These are phyloP conservation scores for Lordiphosa clarofinis DNA, from an alignment of 1,140 invertebrate genomes.

Conservation along the genomic window DNA sequence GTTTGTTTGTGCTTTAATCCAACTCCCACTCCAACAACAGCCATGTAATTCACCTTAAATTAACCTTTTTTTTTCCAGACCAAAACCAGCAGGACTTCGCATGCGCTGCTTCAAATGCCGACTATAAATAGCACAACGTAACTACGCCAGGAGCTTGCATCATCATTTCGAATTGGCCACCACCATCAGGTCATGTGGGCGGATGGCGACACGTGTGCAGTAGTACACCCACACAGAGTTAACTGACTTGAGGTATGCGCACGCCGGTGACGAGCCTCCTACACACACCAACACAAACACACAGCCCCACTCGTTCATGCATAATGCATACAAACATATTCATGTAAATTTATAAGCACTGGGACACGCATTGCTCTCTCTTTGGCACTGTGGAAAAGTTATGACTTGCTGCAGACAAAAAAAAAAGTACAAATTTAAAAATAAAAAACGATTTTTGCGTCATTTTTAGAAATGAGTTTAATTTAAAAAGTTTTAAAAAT, in stretches of 20 bases:
- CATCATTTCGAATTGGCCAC: constrained; percentile 1
- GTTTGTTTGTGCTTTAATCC: too few species aligned
- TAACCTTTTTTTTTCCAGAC: constrained; percentile 2
- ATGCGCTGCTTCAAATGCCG: constrained; percentile 5
- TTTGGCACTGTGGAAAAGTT: too few species aligned
- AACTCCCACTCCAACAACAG: too few species aligned
- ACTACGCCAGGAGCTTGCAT: constrained; percentile 9
- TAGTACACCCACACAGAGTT: constrained; percentile 3
- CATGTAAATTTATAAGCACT: not conserved
- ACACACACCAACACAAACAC: not conserved
- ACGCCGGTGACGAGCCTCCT: constrained; percentile 14
- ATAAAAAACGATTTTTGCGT: too few species aligned
- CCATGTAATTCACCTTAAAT: constrained; percentile 4
- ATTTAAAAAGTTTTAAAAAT: too few species aligned
- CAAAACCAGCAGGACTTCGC: not conserved
- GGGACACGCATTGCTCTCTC: too few species aligned
- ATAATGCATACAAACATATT: not conserved
- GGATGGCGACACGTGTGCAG: constrained; percentile 8
- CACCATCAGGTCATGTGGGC: constrained; percentile 1
- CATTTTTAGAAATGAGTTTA: too few species aligned
- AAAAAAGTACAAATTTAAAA: too few species aligned
- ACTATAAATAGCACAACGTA: constrained; percentile 10
- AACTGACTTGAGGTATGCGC: constrained; percentile 5
- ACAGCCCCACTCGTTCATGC: too few species aligned
- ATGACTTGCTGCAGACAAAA: too few species aligned